Evolutionary conservation across 2,113 vertebrate species (phyloP).

Genomic region (Anser cygnoides): DNA sequence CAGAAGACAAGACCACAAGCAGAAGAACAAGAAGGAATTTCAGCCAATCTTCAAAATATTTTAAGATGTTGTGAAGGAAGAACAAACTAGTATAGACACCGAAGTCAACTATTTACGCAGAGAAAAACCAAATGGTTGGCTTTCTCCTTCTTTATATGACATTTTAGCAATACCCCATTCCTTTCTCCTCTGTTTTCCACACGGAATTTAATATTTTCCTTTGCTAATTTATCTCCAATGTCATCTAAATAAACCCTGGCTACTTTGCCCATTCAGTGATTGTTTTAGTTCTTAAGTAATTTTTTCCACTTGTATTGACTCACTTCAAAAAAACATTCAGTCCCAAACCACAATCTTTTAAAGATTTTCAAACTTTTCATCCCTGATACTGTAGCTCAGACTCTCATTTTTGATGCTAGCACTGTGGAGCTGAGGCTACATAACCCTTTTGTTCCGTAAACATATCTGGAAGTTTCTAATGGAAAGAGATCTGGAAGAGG

Average conservation of each 20-base stretch:
- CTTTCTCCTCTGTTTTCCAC: background rate
- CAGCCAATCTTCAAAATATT: background rate
- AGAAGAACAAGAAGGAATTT: background rate
- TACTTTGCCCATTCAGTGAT: background rate
- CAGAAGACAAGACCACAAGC: background rate
- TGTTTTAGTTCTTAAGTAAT: conserved; percentile 5
- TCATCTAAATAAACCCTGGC: conserved; percentile 1
- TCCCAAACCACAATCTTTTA: conserved; percentile 30
- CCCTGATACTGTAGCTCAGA: background rate
- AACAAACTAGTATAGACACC: background rate
- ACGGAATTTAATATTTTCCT: background rate
- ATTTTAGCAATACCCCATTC: background rate
- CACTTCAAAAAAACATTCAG: background rate
- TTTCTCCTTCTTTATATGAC: background rate
- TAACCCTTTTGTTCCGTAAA: background rate
- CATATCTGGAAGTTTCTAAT: background rate
- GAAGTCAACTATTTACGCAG: background rate
- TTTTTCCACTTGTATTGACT: background rate
- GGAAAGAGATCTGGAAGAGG: background rate
- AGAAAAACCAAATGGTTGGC: background rate
- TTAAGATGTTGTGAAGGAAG: background rate
- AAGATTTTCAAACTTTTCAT: background rate
- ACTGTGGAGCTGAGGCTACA: background rate
- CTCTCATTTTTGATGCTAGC: background rate
- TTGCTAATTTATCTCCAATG: conserved; percentile 3